Base-by-base conservation (phyloP, 2,113 vertebrate species). In the Scomber scombrus region DNA sequence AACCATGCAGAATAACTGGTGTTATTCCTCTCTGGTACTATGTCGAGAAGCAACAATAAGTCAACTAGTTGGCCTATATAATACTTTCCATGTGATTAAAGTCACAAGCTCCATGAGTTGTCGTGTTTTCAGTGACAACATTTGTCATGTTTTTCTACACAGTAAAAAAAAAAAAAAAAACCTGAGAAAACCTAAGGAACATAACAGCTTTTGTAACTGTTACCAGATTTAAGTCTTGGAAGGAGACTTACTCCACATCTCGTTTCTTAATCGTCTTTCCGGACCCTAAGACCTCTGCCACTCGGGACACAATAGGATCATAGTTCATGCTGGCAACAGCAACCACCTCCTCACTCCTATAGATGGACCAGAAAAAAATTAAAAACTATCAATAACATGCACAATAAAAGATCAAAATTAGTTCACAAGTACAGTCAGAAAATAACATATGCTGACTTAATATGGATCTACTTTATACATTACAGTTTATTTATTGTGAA, bases 321-420 rank as follows among this genome's bases (percentile, higher is more conserved):
- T 97, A 99, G 96, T 99, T 99, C 97, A 99, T 98, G 94, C 98
- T 99, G 90, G 97, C 97, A 78, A 99, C 98, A 0, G 97, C 96
- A 50, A 98, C 96, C 86, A 99, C 98, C 88, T 99, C 98, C 2
- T 99, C 98, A 0, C 95, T 95, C 95, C 98, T 99, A 85, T 10
- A 79, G 0, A 73, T 72, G 56, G 78, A 72, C 85, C 43, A 62
- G 23, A 82, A 55, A 67, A 75, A 77, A 19, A 23, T 23, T 40
- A 71, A 43, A 62, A 73, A 50, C 14, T 47, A 14, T 8, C 11
- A 23, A 18, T 13, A 69, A 3, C 11, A 62, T 7, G 13, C 19
- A 45, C 10, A 21, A 18, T 11, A 47, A 16, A 45, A 34, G 10
- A 45, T 19, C n/a, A 3, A 43, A 46, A 29, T 60, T 2, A 31